Conservation (phyloP, 2,113 vertebrate genomes). For the Neomonachus schauinslandi region DNA sequence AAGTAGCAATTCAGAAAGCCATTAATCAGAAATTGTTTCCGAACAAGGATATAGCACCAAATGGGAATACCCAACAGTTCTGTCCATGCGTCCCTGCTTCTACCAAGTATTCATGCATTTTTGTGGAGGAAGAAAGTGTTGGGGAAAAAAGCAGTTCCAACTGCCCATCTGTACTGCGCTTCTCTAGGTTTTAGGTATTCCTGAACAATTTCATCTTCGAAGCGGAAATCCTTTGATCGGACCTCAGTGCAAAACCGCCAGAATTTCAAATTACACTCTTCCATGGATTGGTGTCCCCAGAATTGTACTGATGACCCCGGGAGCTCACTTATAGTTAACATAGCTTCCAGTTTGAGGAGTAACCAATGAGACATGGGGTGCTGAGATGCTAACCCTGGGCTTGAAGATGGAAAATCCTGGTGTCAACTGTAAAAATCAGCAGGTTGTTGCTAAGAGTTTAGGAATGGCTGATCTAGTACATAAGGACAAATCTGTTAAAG, state of each 20-base stretch:
- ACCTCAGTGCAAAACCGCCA: neutral
- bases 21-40: neutral
- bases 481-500: neutral
- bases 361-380: neutral
- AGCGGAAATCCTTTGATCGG: neutral
- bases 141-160: neutral
- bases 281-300: neutral
- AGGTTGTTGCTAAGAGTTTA: neutral
- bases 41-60: neutral
- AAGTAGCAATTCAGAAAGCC: neutral
- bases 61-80: neutral
- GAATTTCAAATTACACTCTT: neutral
- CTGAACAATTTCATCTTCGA: neutral
- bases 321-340: neutral
- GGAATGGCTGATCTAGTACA: too few species aligned
- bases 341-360: neutral
- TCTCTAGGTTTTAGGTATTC: neutral
- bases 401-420: neutral
- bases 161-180: neutral
- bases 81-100: neutral
- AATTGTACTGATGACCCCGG: neutral
- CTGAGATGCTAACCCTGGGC: neutral
- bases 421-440: neutral
- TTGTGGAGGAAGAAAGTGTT: accelerated
- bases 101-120: neutral